Conservation (phyloP, 2,888 invertebrate species). For the Eristalis intricaria region DNA sequence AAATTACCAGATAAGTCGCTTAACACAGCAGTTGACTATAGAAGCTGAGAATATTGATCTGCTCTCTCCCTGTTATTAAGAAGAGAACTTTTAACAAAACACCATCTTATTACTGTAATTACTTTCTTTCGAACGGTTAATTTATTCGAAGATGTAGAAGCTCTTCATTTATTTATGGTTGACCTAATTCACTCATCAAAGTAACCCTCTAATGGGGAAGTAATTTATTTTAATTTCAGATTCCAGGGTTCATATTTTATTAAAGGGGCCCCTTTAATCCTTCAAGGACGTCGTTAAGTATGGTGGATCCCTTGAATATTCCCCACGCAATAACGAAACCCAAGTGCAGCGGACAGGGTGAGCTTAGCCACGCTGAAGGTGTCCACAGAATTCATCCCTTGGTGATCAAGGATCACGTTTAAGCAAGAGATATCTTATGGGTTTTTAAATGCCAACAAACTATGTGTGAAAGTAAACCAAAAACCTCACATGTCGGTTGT, state of each 20-base stretch:
- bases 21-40: slow-evolving; percentile 25
- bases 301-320: background rate
- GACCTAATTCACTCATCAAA: slow-evolving; percentile 42
- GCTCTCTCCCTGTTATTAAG: no score
- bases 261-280: background rate
- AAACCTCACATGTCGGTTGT: slow-evolving; percentile 20
- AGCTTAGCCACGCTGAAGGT: background rate
- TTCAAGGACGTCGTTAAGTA: background rate
- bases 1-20: slow-evolving; percentile 39
- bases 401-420: slow-evolving; percentile 18
- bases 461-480: slow-evolving; percentile 17
- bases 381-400: background rate
- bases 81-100: slow-evolving; percentile 30
- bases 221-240: slow-evolving; percentile 16
- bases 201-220: slow-evolving; percentile 17
- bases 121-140: slow-evolving; percentile 17
- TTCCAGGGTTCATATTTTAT: background rate
- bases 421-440: slow-evolving; percentile 21
- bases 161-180: slow-evolving; percentile 40
- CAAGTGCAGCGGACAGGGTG: no score
- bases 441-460: slow-evolving; percentile 30
- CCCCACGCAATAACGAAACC: background rate
- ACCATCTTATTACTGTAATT: slow-evolving; percentile 45
- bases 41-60: slow-evolving; percentile 23
- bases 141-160: slow-evolving; percentile 27